Conservation (phyloP, 2,113 vertebrate species). For the Atrichornis clamosus region DNA sequence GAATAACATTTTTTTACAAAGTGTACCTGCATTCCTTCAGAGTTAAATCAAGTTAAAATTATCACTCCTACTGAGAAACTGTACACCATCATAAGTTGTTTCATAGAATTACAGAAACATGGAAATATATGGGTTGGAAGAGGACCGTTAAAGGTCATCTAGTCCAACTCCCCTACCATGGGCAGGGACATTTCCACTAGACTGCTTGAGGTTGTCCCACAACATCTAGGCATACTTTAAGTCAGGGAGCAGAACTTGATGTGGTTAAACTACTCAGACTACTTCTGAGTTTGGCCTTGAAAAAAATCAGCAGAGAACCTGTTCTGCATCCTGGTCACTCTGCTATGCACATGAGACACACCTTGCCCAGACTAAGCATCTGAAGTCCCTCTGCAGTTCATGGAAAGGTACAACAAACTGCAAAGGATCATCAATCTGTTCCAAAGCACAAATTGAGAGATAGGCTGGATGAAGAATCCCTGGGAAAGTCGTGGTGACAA, state of each 20-base stretch:
- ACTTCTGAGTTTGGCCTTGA: neutral
- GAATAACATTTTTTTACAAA: neutral
- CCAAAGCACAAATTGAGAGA: neutral
- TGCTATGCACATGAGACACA: fast-evolving
- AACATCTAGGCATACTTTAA: neutral
- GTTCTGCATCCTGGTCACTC: neutral
- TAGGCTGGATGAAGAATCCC: neutral
- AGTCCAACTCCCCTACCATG: neutral
- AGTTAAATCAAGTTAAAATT: neutral
- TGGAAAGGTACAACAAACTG: neutral
- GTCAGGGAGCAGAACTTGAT: neutral
- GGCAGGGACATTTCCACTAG: neutral
- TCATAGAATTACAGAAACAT: neutral
- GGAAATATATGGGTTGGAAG: neutral
- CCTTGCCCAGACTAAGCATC: neutral
- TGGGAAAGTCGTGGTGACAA: neutral
- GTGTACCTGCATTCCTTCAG: neutral
- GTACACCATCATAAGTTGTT: fast-evolving
- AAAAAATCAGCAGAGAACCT: neutral
- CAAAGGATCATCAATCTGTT: neutral
- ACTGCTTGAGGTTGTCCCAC: neutral
- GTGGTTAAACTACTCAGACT: neutral
- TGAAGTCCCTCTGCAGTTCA: neutral
- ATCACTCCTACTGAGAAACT: neutral
- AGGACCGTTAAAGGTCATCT: neutral